phyloP scores from a whole-genome alignment of 2,888 invertebrate species.

The Plagodis pulveraria region DNA sequence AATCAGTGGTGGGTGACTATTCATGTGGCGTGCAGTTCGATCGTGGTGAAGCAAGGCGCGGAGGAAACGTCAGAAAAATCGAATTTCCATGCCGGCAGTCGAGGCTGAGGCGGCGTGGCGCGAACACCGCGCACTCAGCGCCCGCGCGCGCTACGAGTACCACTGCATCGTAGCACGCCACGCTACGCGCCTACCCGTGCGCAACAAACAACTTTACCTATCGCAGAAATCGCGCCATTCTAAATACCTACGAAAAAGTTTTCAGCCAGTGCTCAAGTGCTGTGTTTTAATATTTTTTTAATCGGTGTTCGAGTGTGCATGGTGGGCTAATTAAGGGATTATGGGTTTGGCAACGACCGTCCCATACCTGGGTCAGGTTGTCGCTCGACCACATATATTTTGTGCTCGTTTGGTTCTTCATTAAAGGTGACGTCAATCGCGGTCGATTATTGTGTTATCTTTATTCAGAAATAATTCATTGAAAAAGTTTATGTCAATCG shows the following conservation, averaged over 20 bases:
- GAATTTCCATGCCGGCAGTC: conserved; percentile 84
- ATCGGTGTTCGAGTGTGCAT: conserved; percentile 43
- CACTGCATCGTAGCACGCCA: conserved; percentile 42
- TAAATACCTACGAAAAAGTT: conserved; percentile 27
- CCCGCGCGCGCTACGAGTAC: conserved; percentile 65
- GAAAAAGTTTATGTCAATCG: conserved; percentile 37
- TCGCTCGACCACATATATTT: conserved; percentile 67
- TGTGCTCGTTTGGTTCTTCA: conserved; percentile 67
- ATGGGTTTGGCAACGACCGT: conserved; percentile 69
- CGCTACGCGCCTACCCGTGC: conserved; percentile 46
- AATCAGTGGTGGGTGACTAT: conserved; percentile 72
- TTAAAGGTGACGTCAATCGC: conserved; percentile 81
- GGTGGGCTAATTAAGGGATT: conserved; percentile 72
- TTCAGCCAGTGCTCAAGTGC: conserved; percentile 52
- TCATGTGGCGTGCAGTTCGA: conserved; percentile 81
- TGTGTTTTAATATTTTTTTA: conserved; percentile 40
- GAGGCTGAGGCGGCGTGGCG: conserved; percentile 81
- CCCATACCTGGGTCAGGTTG: conserved; percentile 64
- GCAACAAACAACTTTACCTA: conserved; percentile 37
- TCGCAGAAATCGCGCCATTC: conserved; percentile 38
- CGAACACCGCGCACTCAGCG: conserved; percentile 72
- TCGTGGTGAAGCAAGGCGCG: conserved; percentile 80
- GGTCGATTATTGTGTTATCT: conserved; percentile 60
- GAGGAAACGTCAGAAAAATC: conserved; percentile 85
- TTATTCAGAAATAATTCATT: conserved; percentile 42